Evolutionary conservation across 1,140 invertebrate genomes (phyloP).

Genomic region (Papilio polytes): DNA sequence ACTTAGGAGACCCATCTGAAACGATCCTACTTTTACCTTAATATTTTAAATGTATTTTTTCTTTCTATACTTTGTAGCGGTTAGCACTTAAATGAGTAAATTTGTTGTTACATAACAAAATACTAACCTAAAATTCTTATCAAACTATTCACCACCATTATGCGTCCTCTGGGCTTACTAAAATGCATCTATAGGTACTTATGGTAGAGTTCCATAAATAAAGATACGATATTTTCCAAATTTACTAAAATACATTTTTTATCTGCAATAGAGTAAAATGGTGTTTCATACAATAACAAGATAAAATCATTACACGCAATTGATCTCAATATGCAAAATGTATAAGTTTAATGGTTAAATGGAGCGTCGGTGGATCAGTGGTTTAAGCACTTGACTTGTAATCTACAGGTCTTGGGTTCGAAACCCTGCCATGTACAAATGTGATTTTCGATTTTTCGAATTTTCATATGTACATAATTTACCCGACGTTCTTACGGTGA

Average conservation of each 20-base stretch:
- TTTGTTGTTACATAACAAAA: constrained; percentile 40
- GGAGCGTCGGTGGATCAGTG: too few relatives aligned
- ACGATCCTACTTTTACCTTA: not conserved
- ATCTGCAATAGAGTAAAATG: not conserved
- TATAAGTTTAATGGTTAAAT: not conserved
- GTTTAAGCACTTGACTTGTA: too few relatives aligned
- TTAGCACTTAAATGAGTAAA: not conserved
- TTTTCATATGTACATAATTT: too few relatives aligned
- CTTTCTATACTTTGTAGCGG: not conserved
- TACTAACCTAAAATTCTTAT: constrained; percentile 34
- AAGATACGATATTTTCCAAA: not conserved
- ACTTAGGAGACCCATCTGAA: not conserved
- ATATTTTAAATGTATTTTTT: not conserved
- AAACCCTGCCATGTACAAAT: too few relatives aligned
- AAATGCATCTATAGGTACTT: not conserved
- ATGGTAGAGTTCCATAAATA: not conserved
- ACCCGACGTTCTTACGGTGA: too few relatives aligned
- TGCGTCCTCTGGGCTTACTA: not conserved
- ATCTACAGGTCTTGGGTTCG: too few relatives aligned
- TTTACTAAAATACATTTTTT: not conserved
- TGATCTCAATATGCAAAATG: not conserved
- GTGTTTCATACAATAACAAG: not conserved
- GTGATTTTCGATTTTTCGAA: too few relatives aligned
- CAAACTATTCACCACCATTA: not conserved
- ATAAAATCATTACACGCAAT: not conserved